Evolutionary conservation across 1,140 invertebrate genomes (phyloP).

Genomic region (Drosophila elegans): DNA sequence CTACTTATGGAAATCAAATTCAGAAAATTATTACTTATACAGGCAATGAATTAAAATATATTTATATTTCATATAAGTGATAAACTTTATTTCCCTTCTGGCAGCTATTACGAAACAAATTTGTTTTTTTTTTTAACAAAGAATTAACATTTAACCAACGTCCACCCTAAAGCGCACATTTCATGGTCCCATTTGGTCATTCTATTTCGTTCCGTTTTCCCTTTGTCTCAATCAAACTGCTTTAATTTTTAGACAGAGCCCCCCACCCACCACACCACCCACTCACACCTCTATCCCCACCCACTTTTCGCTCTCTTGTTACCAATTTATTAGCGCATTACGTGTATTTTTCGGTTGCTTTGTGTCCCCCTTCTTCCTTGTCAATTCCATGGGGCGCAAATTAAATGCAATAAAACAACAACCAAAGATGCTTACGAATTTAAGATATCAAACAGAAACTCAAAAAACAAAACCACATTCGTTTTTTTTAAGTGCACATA

Average conservation of each 20-base stretch:
- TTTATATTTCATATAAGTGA: not conserved
- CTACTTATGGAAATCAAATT: not conserved
- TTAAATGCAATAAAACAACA: conserved; percentile 68
- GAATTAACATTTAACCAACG: not conserved
- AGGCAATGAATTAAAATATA: too few species aligned
- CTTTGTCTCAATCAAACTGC: conserved; percentile 76
- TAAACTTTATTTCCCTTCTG: not conserved
- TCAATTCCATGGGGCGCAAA: conserved; percentile 68
- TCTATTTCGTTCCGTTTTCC: conserved; percentile 57
- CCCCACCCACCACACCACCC: conserved; percentile 13
- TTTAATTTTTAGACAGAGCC: conserved; percentile 72
- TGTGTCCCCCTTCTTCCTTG: conserved; percentile 17
- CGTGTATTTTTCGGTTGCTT: conserved; percentile 20
- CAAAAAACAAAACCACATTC: conserved; percentile 21
- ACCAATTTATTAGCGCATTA: conserved; percentile 48
- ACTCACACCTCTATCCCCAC: not conserved
- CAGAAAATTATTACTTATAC: not conserved
- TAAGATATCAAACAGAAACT: conserved; percentile 28
- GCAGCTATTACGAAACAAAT: too few species aligned
- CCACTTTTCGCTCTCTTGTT: conserved; percentile 43
- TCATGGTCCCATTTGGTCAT: conserved; percentile 34
- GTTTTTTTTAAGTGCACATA: conserved; percentile 12
- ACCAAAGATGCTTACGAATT: conserved; percentile 31
- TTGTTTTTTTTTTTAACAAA: not conserved
- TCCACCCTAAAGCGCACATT: conserved; percentile 30